phyloP scores from a whole-genome alignment of 2,797 vertebrate species.

The Danio kyathit region DNA sequence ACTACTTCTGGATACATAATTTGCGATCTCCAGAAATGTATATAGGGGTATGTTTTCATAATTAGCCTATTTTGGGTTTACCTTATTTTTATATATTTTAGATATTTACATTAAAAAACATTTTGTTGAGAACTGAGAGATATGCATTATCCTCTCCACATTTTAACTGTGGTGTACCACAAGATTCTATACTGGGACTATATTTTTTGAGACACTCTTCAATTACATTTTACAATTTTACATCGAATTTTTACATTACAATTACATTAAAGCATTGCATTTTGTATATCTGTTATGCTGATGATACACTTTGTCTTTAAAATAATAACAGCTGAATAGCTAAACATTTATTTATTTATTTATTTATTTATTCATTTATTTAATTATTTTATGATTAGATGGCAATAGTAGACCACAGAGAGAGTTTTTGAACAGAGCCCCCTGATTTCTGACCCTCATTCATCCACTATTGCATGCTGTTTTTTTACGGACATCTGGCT shows the following conservation, averaged over 20 bases:
- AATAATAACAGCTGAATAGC: not conserved
- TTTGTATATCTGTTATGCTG: not conserved
- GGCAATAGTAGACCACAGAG: not conserved
- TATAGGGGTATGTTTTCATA: too few species aligned
- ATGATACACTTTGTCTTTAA: not conserved
- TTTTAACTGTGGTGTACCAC: not conserved
- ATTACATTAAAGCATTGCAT: not conserved
- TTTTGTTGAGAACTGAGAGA: not conserved
- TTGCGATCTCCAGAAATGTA: too few species aligned
- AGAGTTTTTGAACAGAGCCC: not conserved
- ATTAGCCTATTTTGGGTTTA: not conserved
- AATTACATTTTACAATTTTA: not conserved
- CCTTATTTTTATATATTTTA: too few species aligned
- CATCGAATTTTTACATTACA: too few species aligned
- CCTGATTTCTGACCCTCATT: not conserved
- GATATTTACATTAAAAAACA: not conserved
- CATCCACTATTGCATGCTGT: not conserved
- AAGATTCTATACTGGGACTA: not conserved
- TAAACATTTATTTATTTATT: too few species aligned
- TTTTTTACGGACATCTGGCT: not conserved
- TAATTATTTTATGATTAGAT: not conserved
- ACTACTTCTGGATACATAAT: too few species aligned
- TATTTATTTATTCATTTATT: too few species aligned
- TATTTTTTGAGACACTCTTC: not conserved
- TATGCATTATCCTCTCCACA: not conserved